Evolutionary conservation across 2,113 vertebrate species (phyloP), one percentile per base, ranked within the genome.

Genomic region (Phycodurus eques): DNA sequence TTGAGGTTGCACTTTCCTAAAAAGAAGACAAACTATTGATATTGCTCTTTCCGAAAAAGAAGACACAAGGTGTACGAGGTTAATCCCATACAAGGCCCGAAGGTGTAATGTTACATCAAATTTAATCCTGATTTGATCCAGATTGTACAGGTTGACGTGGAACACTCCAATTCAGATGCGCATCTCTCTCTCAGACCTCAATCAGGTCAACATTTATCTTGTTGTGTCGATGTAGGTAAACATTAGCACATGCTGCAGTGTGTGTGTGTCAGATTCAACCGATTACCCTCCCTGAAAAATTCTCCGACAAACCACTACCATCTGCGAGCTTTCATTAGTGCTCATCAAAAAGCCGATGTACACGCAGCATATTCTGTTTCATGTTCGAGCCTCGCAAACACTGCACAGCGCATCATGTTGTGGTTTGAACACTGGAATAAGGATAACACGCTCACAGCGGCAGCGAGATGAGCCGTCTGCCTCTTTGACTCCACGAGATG

Each of bases 241-340:
- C 56, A 47, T 17, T 47, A 73, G 65, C 71, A 60, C 27, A 46
- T 33, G 20, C 22, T 76, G 62, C 17, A 17, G n/a, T 63, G 69
- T 57, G 27, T 51, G 65, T 67, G 20, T 27, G 42, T 64, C 17
- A 3, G 27, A 66, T 70, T 7, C 71, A 76, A 72, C 63, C 66
- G 3, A 57, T 72, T 76, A 73, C 59, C 39, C 43, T 65, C 57
- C 6, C 27, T 20, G 53, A 2, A 74, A 57, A 59, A 70, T 33
- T 4, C 3, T 5, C 42, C 10, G 3, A 22, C 57, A 47, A 35
- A 46, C 70, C 42, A 12, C 47, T 7, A 14, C 35, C 44, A 2
- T 51, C 31, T 44, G 27, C 72, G 9, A 67, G 47, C n/a, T 69
- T 47, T 62, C 74, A 70, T 72, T 57, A 65, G 33, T 57, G 54